These are phyloP conservation scores for Hyaena hyaena DNA, from an alignment of 2,113 vertebrate species.

Conservation along the genomic window DNA sequence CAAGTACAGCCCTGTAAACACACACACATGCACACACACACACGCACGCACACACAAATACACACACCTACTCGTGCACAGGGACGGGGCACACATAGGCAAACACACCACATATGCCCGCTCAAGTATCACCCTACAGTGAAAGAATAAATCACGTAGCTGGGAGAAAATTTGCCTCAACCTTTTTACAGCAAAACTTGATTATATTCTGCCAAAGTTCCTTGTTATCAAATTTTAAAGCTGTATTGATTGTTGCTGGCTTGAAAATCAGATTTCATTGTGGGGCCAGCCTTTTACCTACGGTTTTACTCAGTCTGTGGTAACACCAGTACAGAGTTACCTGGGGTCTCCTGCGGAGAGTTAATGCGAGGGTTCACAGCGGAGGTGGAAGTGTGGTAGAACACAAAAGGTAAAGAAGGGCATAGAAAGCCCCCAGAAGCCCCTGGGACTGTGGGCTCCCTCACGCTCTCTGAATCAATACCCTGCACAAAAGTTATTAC, in stretches of 20 bases:
- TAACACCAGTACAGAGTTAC: conserved; percentile 71
- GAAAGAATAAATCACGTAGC: conserved; percentile 31
- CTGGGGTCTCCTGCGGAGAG: conserved; percentile 67
- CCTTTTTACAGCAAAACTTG: conserved; percentile 71
- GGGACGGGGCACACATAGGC: background rate
- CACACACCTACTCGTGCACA: fast-evolving
- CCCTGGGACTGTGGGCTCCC: conserved; percentile 19
- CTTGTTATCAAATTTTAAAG: conserved; percentile 85
- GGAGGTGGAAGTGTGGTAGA: conserved; percentile 39
- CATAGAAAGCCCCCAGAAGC: conserved; percentile 1
- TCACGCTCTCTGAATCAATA: conserved; percentile 78
- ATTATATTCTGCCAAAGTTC: conserved; percentile 82
- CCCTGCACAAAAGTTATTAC: conserved; percentile 85
- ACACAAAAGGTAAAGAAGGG: conserved; percentile 71
- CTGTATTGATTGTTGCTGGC: conserved; percentile 82
- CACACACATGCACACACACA: too few species aligned
- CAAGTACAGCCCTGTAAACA: background rate
- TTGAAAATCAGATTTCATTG: conserved; percentile 80
- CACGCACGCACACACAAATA: background rate
- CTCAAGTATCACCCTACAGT: conserved; percentile 49
- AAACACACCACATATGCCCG: background rate
- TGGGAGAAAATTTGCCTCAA: conserved; percentile 24
- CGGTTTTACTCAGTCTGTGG: conserved; percentile 59
- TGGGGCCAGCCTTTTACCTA: conserved; percentile 70
- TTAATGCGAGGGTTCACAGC: conserved; percentile 42